phyloP scores from a whole-genome alignment of 2,888 invertebrate genomes.

The Apodemia mormo region DNA sequence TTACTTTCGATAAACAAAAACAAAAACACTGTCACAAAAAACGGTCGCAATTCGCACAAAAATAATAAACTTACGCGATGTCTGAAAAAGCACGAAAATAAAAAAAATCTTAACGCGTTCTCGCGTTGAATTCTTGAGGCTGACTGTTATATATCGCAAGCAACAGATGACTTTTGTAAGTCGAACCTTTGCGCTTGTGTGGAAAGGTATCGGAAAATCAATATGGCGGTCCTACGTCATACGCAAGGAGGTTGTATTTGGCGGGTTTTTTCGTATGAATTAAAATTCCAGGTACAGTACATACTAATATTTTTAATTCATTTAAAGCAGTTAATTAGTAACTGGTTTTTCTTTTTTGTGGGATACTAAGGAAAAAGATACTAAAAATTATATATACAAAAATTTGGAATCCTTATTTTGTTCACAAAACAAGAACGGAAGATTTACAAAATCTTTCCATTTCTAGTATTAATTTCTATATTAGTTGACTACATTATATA shows the following conservation, averaged over 20 bases:
- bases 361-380: no score
- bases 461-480: no score
- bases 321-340: not conserved
- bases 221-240: constrained; percentile 48
- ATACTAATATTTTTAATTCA: not conserved
- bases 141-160: constrained; percentile 59
- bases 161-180: constrained; percentile 76
- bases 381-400: no score
- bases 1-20: constrained; percentile 4
- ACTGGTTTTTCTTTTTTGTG: not conserved
- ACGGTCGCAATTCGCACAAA: constrained; percentile 20
- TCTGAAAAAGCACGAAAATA: constrained; percentile 21
- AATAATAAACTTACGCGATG: constrained; percentile 20
- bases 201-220: constrained; percentile 55
- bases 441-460: no score
- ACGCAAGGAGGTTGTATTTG: constrained; percentile 37
- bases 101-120: constrained; percentile 43
- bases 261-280: constrained; percentile 38
- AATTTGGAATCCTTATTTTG: no score
- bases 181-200: constrained; percentile 57
- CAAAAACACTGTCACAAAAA: constrained; percentile 10
- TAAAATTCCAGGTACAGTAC: not conserved
- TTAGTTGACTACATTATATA: no score
- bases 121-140: constrained; percentile 57
- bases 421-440: no score